Evolutionary conservation across 2,113 vertebrate genomes (phyloP).

Genomic region (Clupea harengus): DNA sequence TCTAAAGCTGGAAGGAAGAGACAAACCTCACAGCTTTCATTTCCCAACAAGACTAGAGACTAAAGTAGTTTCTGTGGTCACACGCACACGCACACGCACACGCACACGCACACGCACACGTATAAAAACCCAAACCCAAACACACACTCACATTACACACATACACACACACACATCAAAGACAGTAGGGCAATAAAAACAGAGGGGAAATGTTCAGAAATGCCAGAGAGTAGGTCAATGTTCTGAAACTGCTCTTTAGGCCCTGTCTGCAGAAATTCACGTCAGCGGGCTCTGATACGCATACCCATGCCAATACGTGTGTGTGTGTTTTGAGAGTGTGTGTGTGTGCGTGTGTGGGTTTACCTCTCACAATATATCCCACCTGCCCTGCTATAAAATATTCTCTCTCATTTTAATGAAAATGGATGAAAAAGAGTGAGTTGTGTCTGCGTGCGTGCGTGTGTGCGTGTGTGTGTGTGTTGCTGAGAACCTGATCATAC

Average conservation of each 20-base stretch:
- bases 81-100: constrained; percentile 8
- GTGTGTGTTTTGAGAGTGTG: no score
- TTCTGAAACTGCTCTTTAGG: no score
- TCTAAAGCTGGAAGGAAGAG: constrained; percentile 36
- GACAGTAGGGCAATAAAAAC: no score
- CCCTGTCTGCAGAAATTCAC: no score
- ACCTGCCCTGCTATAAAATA: no score
- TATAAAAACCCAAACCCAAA: neutral
- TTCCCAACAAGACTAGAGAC: neutral
- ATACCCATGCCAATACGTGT: no score
- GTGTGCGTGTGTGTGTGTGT: no score
- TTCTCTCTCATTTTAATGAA: neutral
- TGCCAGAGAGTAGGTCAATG: no score
- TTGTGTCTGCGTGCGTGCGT: neutral
- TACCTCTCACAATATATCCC: no score
- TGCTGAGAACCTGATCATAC: neutral
- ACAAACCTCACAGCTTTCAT: constrained; percentile 41
- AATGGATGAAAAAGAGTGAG: neutral
- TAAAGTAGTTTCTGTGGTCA: neutral
- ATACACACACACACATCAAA: neutral
- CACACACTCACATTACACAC: neutral
- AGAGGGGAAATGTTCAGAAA: no score
- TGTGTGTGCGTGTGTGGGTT: no score
- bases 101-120: neutral
- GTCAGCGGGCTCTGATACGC: no score